phyloP scores from a whole-genome alignment of 2,113 vertebrate species.

The Gymnobelideus leadbeateri region DNA sequence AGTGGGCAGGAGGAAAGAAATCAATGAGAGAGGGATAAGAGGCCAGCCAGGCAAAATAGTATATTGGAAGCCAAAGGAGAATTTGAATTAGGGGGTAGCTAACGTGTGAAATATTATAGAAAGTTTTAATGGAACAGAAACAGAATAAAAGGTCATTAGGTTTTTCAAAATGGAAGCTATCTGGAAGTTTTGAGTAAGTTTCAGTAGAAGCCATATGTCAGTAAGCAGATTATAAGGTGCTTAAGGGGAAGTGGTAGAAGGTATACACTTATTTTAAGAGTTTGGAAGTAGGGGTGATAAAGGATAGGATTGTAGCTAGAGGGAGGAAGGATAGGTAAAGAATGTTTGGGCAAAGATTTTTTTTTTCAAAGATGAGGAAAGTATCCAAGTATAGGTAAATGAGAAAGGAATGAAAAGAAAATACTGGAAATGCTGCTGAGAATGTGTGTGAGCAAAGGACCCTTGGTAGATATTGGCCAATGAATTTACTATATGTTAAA shows the following conservation, averaged over 20 bases:
- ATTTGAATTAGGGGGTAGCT: background rate
- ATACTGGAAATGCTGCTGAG: background rate
- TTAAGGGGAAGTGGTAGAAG: background rate
- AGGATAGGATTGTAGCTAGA: background rate
- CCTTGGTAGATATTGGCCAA: background rate
- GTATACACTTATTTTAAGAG: background rate
- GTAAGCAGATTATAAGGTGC: background rate
- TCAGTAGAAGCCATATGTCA: background rate
- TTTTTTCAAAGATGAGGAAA: background rate
- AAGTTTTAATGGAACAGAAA: constrained; percentile 33
- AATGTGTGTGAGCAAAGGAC: background rate
- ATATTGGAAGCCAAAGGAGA: background rate
- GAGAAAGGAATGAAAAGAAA: background rate
- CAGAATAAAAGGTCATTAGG: constrained; percentile 39
- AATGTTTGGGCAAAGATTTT: background rate
- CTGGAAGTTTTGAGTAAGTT: background rate
- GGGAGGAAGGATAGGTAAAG: background rate
- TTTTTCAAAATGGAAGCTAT: constrained; percentile 59
- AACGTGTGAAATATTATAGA: constrained; percentile 48
- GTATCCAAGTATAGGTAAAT: background rate
- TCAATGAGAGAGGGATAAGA: background rate
- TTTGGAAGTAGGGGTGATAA: background rate
- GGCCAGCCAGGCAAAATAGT: background rate
- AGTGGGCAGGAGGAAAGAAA: background rate
- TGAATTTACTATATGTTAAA: background rate